Base-by-base conservation (phyloP, 1,140 invertebrate genomes). In the Kradibia gibbosae region DNA sequence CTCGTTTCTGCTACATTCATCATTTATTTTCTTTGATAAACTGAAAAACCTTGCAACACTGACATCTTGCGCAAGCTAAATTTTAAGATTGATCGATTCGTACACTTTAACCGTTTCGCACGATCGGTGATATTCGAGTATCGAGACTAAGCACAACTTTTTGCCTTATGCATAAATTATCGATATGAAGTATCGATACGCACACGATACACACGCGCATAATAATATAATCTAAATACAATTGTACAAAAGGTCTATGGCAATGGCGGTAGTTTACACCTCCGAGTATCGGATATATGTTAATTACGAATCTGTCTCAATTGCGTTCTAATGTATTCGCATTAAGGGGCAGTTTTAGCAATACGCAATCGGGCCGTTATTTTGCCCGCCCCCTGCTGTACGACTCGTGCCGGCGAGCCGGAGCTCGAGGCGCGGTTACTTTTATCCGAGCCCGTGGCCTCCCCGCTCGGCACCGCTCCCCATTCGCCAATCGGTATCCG, bases 61-160 rank as follows among this genome's bases (percentile, higher is more conserved):
- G 62, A 67, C 17, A 39, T 34, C 10, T 0, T n/a, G 34, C 34
- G n/a, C 20, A 67, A 39, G n/a, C 34, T 8, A 67, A 67, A 39
- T n/a, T 67, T 67, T 67, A 67, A 67, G 62, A 67, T 67, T 20
- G 62, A 67, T 67, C 62, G 62, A 67, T 67, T n/a, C 62, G 62
- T 8, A 15, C 31, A 25, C 20, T 65, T 22, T 36, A 22, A 0
- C 34, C 34, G 34, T 39, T 67, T 67, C 28, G n/a, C 62, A 67
- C 62, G 62, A 67, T n/a, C 34, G 0, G 62, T 36, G 62, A 1
- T 22, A 39, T 36, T n/a, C 20, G 2, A 67, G 10, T n/a, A 22
- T 36, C 5, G 15, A 0, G 20, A 20, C 36, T n/a, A 39, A 53
- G 22, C 62, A 15, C n/a, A 39, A 17, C 1, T 8, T 39, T 67